A percentile compares a stretch with the other conserved stretches of the same genome.
Evolutionary conservation across 2,797 vertebrate genomes (phyloP).

Genomic region (Scolopax rusticola): DNA sequence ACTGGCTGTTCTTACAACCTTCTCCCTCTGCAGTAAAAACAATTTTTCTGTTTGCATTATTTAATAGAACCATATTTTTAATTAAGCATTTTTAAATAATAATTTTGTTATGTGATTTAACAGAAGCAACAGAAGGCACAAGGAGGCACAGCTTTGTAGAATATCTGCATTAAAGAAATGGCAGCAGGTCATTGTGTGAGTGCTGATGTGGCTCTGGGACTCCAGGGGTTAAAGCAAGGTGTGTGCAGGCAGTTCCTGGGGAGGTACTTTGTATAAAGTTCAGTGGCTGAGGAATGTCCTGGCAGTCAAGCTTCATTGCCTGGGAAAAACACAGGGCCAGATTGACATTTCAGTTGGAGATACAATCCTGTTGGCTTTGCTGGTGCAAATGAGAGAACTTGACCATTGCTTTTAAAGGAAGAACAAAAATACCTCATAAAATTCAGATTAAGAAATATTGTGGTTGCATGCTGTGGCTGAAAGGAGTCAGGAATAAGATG

Average conservation of each 20-base stretch:
- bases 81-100: not conserved
- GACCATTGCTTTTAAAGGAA: not conserved
- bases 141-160: not conserved
- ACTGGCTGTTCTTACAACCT: not conserved
- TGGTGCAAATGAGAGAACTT: not conserved
- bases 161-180: not conserved
- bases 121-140: not conserved
- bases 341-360: conserved; percentile 7
- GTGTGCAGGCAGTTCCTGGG: not conserved
- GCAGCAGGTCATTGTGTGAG: not conserved
- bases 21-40: not conserved
- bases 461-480: not conserved
- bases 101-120: not conserved
- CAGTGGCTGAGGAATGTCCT: conserved; percentile 45
- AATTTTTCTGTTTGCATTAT: not conserved
- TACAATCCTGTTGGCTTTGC: not conserved
- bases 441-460: not conserved
- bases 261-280: conserved; percentile 21
- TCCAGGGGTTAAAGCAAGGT: conserved; percentile 49
- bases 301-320: conserved; percentile 59
- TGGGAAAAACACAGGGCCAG: conserved; percentile 54
- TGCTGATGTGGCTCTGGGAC: not conserved
- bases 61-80: not conserved
- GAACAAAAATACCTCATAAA: conserved; percentile 18
- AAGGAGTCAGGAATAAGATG: not conserved